These are phyloP conservation scores for Villa cingulata DNA, from an alignment of 2,888 invertebrate species.

Conservation along the genomic window DNA sequence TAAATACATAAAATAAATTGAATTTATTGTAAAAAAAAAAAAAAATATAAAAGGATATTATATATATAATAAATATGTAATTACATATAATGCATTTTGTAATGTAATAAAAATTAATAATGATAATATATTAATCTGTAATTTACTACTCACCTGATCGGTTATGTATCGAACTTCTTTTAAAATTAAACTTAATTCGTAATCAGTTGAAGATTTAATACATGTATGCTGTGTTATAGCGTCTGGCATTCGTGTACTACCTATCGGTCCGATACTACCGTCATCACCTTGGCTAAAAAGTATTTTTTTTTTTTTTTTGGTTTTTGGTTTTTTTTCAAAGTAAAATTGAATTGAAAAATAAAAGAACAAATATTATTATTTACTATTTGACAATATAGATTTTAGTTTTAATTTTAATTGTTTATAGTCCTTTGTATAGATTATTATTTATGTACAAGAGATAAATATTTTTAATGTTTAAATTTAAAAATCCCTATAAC, in stretches of 20 bases:
- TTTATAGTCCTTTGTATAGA: too few species aligned
- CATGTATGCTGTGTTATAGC: constrained; percentile 68
- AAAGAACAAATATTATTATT: not conserved
- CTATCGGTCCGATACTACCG: constrained; percentile 41
- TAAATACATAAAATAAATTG: too few species aligned
- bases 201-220: constrained; percentile 67
- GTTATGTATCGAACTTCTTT: constrained; percentile 90
- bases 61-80: not conserved
- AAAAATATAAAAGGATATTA: not conserved
- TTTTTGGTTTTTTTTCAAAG: not conserved
- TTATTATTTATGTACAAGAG: too few species aligned
- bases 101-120: too few species aligned
- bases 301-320: not conserved
- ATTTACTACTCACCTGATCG: constrained; percentile 51
- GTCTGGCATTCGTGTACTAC: constrained; percentile 59
- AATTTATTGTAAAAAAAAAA: constrained; percentile 1
- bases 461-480: too few species aligned
- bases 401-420: too few species aligned
- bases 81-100: too few species aligned
- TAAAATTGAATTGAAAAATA: not conserved
- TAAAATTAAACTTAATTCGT: constrained; percentile 87
- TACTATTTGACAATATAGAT: not conserved
- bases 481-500: too few species aligned
- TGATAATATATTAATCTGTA: too few species aligned
- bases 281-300: constrained; percentile 33